Percentiles rank a stretch among this genome's conserved stretches.
These are phyloP conservation scores for Tragelaphus strepsiceros DNA, from an alignment of 2,113 vertebrate genomes.

Conservation along the genomic window DNA sequence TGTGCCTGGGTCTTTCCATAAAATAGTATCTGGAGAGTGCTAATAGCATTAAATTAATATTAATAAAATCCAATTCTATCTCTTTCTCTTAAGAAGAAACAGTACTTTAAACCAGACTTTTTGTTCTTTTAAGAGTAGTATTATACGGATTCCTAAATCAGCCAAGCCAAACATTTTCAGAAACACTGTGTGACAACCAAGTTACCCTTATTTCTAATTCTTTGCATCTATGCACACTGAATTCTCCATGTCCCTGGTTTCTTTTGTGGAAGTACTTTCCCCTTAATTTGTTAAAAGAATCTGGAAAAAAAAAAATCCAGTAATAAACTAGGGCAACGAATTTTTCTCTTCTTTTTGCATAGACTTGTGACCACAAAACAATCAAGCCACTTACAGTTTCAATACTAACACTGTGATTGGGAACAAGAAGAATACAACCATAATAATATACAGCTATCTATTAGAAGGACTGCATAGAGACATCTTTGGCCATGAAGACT, in stretches of 20 bases:
- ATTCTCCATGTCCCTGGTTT: background rate
- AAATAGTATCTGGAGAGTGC: background rate
- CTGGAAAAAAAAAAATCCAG: constrained; percentile 26
- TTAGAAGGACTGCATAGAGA: constrained; percentile 91
- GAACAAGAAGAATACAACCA: constrained; percentile 97
- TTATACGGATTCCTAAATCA: constrained; percentile 42
- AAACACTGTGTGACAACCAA: constrained; percentile 39
- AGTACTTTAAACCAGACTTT: background rate
- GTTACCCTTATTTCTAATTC: constrained; percentile 45
- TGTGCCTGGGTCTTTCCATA: background rate
- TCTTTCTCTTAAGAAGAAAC: constrained; percentile 57
- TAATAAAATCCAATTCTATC: constrained; percentile 51
- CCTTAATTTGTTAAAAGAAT: constrained; percentile 72
- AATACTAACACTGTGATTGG: constrained; percentile 88
- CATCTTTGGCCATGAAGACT: constrained; percentile 92
- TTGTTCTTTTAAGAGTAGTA: constrained; percentile 56
- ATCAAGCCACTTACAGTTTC: constrained; percentile 45
- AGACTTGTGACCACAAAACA: constrained; percentile 72
- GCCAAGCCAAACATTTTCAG: constrained; percentile 58
- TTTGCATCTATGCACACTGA: constrained; percentile 1
- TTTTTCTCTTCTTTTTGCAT: constrained; percentile 65
- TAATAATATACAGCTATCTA: constrained; percentile 93
- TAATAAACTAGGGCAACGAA: constrained; percentile 52
- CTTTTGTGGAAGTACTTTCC: background rate
- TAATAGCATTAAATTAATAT: constrained; percentile 53